Base-by-base conservation (phyloP, 2,797 vertebrate genomes). In the Catamblyrhynchus diadema region DNA sequence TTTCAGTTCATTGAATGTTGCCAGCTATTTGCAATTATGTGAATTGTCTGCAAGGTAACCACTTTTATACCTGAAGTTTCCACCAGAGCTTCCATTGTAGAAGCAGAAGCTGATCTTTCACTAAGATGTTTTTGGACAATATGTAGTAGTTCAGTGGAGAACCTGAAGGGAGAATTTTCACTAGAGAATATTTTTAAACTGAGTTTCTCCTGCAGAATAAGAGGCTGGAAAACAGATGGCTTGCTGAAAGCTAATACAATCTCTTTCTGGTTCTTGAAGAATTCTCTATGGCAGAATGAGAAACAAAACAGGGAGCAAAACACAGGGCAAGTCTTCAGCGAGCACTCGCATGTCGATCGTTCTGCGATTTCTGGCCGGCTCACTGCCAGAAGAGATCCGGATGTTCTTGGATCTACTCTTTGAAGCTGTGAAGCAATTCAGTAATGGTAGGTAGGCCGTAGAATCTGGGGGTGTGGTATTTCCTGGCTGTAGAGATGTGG, bases 271-370 rank as follows among this genome's bases (percentile, higher is more conserved):
- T 86, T 92, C 80, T 97, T 89, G 24, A 97, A 99, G 99, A 97
- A 98, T 99, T 96, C 97, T 99, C 48, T 99, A 98, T 45, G 99
- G 99, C 11, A 98, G 99, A 57, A 98, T 99, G 98, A 98, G 98
- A 96, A 99, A 98, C 73, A 99, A 99, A 98, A 98, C 98, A 2
- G 99, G 99, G 75, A 99, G 97, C 94, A 99, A 98, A 98, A 99
- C 99, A 23, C 99, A 99, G 95, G 99, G 99, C 53, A 99, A 98
- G 85, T 97, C 99, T 8, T 97, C 97, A 14, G 97, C 99, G 0
- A 74, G 98, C 48, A 97, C 98, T 25, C 98, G 99, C 25, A 99
- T 98, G 96, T 98, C 99, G 37, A 99, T 99, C 4, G 99, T 99
- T 39, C 96, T 99, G 85, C 98, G 99, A 7, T 99, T 99, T 97